Percentiles rank a stretch among this genome's conserved stretches.
These are phyloP conservation scores for Dallia pectoralis DNA, from an alignment of 2,797 vertebrate genomes.

Conservation along the genomic window DNA sequence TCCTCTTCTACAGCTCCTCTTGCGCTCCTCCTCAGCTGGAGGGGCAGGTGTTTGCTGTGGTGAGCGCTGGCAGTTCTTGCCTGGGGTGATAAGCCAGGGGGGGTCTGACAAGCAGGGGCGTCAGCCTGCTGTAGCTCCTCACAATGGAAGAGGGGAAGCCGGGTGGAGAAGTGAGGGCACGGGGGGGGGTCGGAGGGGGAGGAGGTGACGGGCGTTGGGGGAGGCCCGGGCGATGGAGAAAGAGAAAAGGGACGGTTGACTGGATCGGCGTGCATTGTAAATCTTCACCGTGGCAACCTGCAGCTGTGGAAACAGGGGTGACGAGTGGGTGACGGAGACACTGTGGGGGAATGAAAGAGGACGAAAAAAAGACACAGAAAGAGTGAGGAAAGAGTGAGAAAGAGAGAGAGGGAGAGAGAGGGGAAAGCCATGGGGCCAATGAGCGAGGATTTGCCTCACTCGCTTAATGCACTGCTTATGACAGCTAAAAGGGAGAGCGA, in stretches of 20 bases:
- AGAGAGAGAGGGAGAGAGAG: constrained; percentile 73
- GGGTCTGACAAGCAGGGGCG: constrained; percentile 88
- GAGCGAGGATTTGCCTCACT: constrained; percentile 85
- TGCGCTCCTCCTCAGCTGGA: constrained; percentile 45
- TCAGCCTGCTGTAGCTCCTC: constrained; percentile 81
- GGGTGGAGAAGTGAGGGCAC: constrained; percentile 1
- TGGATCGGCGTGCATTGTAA: constrained; percentile 91
- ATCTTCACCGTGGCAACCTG: constrained; percentile 92
- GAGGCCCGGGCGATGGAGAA: constrained; percentile 32
- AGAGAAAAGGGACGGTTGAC: constrained; percentile 79
- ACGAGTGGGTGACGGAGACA: constrained; percentile 80
- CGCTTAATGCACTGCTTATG: constrained; percentile 93
- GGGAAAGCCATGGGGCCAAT: neutral
- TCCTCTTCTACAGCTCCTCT: constrained; percentile 26
- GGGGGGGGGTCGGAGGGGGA: neutral
- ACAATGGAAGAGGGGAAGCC: constrained; percentile 48
- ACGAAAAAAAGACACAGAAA: constrained; percentile 70
- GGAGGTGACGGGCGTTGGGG: neutral
- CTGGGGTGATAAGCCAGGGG: constrained; percentile 84
- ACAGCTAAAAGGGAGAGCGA: constrained; percentile 81
- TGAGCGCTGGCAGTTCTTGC: constrained; percentile 80
- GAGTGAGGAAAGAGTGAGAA: constrained; percentile 84
- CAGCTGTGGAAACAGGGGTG: constrained; percentile 84
- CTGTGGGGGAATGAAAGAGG: constrained; percentile 38
- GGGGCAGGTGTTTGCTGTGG: constrained; percentile 49